These are phyloP conservation scores for Clarias platycephalus DNA, from an alignment of 2,797 vertebrate genomes.

Conservation along the genomic window DNA sequence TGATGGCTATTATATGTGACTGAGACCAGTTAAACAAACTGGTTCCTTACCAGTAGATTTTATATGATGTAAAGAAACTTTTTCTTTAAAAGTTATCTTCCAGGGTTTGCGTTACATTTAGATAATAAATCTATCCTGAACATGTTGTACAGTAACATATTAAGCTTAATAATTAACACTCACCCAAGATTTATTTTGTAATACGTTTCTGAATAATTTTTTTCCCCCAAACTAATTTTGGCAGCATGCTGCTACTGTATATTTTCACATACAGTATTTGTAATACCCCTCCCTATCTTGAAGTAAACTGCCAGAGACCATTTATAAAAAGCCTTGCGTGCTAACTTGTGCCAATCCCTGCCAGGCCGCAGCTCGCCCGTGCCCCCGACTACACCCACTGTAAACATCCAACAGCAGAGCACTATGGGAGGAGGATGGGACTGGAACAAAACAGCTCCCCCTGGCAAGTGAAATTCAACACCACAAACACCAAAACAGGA, in stretches of 20 bases:
- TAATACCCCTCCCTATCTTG: background rate
- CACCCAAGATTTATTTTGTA: background rate
- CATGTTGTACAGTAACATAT: background rate
- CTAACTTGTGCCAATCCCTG: conserved; percentile 19
- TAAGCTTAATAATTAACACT: background rate
- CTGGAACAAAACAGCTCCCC: conserved; percentile 82
- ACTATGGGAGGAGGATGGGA: conserved; percentile 87
- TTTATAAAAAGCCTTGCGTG: background rate
- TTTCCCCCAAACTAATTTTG: background rate
- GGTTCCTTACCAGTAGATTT: background rate
- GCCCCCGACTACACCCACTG: conserved; percentile 82
- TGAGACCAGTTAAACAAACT: background rate
- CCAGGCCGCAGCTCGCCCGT: conserved; percentile 77
- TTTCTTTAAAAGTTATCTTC: background rate
- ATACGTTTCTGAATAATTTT: background rate
- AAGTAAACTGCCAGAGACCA: background rate
- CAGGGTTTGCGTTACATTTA: background rate
- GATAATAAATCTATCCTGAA: background rate
- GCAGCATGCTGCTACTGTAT: background rate
- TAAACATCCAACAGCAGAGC: conserved; percentile 93
- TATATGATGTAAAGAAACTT: background rate
- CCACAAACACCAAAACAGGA: background rate
- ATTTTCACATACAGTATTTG: background rate
- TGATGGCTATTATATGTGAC: background rate
- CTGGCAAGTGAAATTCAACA: conserved; percentile 65